Conservation (phyloP, 2,797 vertebrate genomes). For the Lutjanus argentimaculatus region DNA sequence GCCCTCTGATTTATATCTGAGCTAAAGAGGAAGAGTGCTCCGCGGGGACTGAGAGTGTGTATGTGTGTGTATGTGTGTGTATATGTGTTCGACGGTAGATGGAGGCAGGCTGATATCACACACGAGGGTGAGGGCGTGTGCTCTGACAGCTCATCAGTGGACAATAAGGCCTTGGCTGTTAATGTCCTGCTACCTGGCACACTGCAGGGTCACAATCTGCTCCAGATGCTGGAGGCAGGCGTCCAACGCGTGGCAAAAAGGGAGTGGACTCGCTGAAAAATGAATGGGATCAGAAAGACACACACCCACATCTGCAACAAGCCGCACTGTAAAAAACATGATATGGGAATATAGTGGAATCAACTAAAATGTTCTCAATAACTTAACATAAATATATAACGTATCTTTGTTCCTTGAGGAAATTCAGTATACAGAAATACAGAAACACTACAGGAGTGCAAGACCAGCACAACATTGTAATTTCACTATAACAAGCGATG, state of each 20-base stretch:
- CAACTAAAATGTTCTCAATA: too few relatives aligned
- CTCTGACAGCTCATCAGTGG: constrained; percentile 79
- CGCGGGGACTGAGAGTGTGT: constrained; percentile 30
- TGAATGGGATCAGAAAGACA: constrained; percentile 52
- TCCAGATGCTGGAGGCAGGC: constrained; percentile 78
- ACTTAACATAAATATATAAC: too few relatives aligned
- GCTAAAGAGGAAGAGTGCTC: constrained; percentile 70
- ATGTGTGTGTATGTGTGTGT: not conserved
- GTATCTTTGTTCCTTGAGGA: too few relatives aligned
- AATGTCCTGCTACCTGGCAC: constrained; percentile 78
- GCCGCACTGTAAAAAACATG: not conserved
- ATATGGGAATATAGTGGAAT: too few relatives aligned
- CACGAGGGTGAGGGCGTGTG: constrained; percentile 64
- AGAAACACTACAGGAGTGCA: too few relatives aligned
- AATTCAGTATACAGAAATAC: too few relatives aligned
- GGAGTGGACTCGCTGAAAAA: constrained; percentile 68
- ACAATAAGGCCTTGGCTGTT: constrained; percentile 80
- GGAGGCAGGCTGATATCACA: constrained; percentile 57
- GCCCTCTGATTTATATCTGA: constrained; percentile 72
- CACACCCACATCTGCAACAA: constrained; percentile 25
- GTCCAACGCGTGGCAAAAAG: constrained; percentile 62
- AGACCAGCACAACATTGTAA: too few relatives aligned
- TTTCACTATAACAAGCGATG: too few relatives aligned
- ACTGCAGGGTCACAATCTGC: constrained; percentile 72
- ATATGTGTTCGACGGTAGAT: constrained; percentile 33